Evolutionary conservation across 2,113 vertebrate genomes (phyloP), one percentile per base, ranked within the genome.

Genomic region (Macaca nemestrina): DNA sequence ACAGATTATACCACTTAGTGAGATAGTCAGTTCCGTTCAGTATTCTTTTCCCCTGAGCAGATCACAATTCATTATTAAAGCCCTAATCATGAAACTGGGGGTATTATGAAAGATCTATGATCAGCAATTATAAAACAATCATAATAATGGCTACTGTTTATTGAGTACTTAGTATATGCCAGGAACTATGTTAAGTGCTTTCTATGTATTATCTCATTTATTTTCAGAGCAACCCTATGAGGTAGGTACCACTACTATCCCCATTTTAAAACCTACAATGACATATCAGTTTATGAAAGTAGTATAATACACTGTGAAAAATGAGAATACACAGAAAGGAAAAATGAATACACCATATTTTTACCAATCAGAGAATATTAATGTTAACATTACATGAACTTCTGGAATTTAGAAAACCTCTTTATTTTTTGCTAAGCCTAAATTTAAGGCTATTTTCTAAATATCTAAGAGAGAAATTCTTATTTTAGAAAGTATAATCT

Each of bases 91-190:
- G 40, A 84, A 91, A 55, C 94, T 55, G 40, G 55, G 30, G 30
- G 22, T 27, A 40, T 20, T 80, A 72, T 68, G 78, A 88, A 96
- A 79, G 64, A 84, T 52, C 55, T 88, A 30, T 27, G 32, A 79
- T 91, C 92, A 97, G 84, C 79, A 91, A 95, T 75, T 88, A 59
- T 75, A 82, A 96, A 72, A 82, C 80, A 88, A 85, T 86, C 52
- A 87, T 67, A 91, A 38, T 40, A 50, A 86, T 68, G 52, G 11
- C 59, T 70, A 38, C 50, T 90, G 8, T 92, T 93, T 86, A 57
- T 70, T 82, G 64, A 88, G 43, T 50, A 27, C 16, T 86, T 92
- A 81, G 38, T 90, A 38, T 82, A 35, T 86, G 22, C 87, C 52
- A 48, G 67, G 45, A 81, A 43, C 59, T 94, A 23, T 23, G 76